A percentile compares a stretch with the other conserved stretches of the same genome.
Evolutionary conservation across 2,797 vertebrate species (phyloP).

Genomic region (Gorsachius magnificus): DNA sequence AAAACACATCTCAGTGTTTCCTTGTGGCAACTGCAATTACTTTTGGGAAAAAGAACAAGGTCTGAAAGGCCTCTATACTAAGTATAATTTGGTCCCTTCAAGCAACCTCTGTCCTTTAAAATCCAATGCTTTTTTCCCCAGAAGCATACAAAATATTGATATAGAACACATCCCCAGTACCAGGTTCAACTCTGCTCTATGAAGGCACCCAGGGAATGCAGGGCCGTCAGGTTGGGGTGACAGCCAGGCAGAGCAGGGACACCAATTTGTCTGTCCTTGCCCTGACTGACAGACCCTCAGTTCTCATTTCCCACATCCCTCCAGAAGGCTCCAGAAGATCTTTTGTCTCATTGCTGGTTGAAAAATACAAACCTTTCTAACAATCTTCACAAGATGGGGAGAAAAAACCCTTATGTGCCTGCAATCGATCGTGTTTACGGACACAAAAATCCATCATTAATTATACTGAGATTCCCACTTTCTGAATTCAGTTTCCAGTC

Average conservation of each 20-base stretch:
- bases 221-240: neutral
- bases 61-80: neutral
- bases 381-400: neutral
- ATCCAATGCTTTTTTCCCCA: neutral
- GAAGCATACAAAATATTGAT: neutral
- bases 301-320: neutral
- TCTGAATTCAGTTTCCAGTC: neutral
- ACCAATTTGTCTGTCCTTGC: neutral
- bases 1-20: neutral
- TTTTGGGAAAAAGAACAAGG: neutral
- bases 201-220: neutral
- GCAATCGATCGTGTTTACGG: neutral
- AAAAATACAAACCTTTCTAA: neutral
- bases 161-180: neutral
- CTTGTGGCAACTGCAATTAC: neutral
- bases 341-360: neutral
- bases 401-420: neutral
- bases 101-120: neutral
- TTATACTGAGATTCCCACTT: neutral
- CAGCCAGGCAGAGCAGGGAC: neutral
- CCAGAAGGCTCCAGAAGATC: neutral
- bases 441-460: neutral
- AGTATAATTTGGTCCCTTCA: neutral
- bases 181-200: neutral
- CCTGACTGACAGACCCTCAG: neutral